These are phyloP conservation scores for Neosalanx taihuensis DNA, from an alignment of 2,797 vertebrate genomes.

Conservation along the genomic window DNA sequence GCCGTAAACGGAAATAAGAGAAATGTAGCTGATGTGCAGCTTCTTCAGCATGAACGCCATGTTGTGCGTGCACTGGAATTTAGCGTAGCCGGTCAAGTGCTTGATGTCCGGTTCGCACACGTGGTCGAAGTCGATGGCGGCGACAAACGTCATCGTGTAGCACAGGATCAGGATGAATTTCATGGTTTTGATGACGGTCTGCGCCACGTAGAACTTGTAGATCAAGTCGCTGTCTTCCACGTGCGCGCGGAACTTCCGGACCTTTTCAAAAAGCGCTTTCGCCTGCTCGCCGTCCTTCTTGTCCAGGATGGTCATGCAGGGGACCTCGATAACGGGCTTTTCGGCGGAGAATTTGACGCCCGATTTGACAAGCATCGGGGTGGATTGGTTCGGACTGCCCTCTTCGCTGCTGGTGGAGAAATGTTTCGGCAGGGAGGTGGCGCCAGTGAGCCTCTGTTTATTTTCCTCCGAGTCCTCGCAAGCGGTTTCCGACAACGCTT, in stretches of 20 bases:
- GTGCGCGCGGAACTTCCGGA: slow-evolving; percentile 93
- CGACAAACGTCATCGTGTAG: slow-evolving; percentile 95
- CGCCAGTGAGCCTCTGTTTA: slow-evolving; percentile 89
- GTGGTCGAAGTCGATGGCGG: slow-evolving; percentile 91
- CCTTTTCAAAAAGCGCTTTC: slow-evolving; percentile 97
- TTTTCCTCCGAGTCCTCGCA: slow-evolving; percentile 98
- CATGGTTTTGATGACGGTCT: slow-evolving; percentile 95
- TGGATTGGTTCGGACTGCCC: slow-evolving; percentile 90
- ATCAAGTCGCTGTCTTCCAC: slow-evolving; percentile 98
- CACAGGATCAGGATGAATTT: slow-evolving; percentile 97
- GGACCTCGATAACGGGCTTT: slow-evolving; percentile 90
- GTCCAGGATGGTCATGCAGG: slow-evolving; percentile 95
- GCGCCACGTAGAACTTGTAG: slow-evolving; percentile 94
- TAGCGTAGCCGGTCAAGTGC: slow-evolving; percentile 90
- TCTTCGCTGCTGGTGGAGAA: slow-evolving; percentile 95
- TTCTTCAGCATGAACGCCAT: slow-evolving; percentile 99
- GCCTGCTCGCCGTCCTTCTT: slow-evolving; percentile 99
- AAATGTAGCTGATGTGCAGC: slow-evolving; percentile 94
- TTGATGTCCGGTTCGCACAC: slow-evolving; percentile 88
- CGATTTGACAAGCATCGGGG: slow-evolving; percentile 88
- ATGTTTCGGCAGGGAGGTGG: slow-evolving; percentile 88
- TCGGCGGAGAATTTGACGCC: slow-evolving; percentile 92
- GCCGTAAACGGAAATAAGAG: slow-evolving; percentile 92
- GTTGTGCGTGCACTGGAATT: slow-evolving; percentile 95
- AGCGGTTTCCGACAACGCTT: slow-evolving; percentile 94